Percentiles rank a stretch among this genome's conserved stretches.
phyloP scores from a whole-genome alignment of 35 echinoderm and acorn worm species.

The Apostichopus japonicus region DNA sequence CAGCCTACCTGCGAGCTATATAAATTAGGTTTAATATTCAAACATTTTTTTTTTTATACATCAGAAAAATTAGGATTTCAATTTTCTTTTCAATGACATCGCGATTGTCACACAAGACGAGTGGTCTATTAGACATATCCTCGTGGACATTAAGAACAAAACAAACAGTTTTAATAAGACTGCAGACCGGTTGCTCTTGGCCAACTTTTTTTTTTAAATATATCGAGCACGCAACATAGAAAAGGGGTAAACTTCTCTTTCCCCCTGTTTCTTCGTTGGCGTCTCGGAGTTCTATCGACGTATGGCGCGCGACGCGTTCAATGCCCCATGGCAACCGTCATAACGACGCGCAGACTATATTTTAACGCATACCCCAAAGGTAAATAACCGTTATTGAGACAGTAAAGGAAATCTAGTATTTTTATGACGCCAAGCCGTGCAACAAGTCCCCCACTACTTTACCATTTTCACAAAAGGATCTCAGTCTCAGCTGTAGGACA shows the following conservation, averaged over 20 bases:
- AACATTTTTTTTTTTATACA: neutral
- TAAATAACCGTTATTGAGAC: neutral
- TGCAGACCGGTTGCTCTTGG: no score
- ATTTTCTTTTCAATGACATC: no score
- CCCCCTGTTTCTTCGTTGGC: no score
- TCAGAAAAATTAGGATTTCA: neutral
- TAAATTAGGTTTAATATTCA: neutral
- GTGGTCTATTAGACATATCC: no score
- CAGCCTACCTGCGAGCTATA: neutral
- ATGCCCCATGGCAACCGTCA: conserved; percentile 25
- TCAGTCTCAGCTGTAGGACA: neutral
- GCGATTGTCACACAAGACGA: no score
- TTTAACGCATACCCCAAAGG: neutral
- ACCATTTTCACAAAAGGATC: neutral
- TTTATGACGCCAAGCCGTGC: neutral
- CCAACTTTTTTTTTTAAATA: no score
- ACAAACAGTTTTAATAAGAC: no score
- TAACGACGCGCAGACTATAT: neutral
- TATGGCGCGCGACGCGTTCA: neutral
- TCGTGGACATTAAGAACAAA: no score
- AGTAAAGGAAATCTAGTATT: neutral
- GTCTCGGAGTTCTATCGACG: neutral
- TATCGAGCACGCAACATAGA: no score
- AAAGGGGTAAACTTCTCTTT: no score
- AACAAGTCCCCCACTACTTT: neutral